Conservation (phyloP, 92 coral and sea anemone species). For the Paragorgia papillata region DNA sequence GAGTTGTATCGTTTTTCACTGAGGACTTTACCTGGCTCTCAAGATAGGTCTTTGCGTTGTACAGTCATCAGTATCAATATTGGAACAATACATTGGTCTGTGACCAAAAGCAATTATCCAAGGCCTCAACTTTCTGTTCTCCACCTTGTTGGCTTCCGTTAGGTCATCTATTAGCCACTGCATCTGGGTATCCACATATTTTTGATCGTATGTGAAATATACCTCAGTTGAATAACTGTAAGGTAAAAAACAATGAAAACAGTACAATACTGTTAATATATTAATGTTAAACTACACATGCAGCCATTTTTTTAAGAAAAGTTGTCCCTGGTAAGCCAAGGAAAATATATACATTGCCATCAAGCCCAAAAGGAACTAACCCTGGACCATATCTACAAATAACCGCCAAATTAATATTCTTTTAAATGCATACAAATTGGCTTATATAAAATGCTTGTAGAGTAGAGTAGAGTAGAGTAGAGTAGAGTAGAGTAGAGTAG, state of each 20-base stretch:
- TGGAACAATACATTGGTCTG: constrained; percentile 85
- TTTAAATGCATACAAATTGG: too few species aligned
- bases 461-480: too few species aligned
- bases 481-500: too few species aligned
- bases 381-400: too few species aligned
- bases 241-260: not conserved
- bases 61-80: constrained; percentile 72
- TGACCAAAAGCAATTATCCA: constrained; percentile 85
- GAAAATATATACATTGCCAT: too few species aligned
- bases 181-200: constrained; percentile 54
- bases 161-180: constrained; percentile 69
- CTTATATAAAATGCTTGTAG: too few species aligned
- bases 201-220: constrained; percentile 62
- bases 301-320: too few species aligned
- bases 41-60: constrained; percentile 62
- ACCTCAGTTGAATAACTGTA: constrained; percentile 74
- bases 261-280: not conserved
- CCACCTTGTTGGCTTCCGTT: constrained; percentile 66
- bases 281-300: too few species aligned
- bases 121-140: constrained; percentile 65
- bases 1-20: too few species aligned
- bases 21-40: constrained; percentile 60
- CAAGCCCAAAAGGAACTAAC: too few species aligned
- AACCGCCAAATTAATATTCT: too few species aligned
- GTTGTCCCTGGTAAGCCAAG: too few species aligned